Conservation (phyloP, 2,113 vertebrate genomes). For the Acrocephalus arundinaceus region DNA sequence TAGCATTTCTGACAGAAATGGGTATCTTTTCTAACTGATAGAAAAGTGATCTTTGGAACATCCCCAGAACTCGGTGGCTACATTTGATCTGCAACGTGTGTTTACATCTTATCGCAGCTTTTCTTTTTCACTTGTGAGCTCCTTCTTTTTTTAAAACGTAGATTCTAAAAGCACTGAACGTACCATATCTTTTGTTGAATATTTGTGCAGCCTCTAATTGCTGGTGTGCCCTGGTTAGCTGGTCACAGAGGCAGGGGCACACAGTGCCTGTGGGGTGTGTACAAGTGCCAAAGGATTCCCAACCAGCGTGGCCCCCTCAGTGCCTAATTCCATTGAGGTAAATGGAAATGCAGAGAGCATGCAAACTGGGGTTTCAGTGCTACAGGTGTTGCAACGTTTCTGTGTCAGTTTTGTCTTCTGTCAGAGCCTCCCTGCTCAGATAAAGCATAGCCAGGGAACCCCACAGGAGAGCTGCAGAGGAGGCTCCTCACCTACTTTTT, state of each 20-base stretch:
- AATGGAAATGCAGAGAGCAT: not conserved
- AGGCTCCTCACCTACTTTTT: not conserved
- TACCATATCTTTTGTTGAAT: not conserved
- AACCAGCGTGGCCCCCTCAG: fast-evolving
- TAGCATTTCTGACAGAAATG: conserved; percentile 59
- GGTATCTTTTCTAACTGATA: conserved; percentile 23
- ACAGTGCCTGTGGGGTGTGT: not conserved
- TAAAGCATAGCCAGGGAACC: not conserved
- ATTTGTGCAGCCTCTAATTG: not conserved
- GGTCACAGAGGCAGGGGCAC: not conserved
- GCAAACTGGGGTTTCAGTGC: not conserved
- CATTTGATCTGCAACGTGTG: not conserved
- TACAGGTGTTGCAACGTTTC: not conserved
- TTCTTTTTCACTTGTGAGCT: not conserved
- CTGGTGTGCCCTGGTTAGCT: not conserved
- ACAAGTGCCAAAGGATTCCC: not conserved
- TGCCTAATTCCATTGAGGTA: not conserved
- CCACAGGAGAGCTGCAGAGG: fast-evolving
- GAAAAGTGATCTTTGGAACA: conserved; percentile 13
- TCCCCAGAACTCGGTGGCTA: not conserved
- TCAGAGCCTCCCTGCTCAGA: not conserved
- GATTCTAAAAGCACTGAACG: not conserved
- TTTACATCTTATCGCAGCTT: not conserved
- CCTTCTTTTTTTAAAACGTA: not conserved
- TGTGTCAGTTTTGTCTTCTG: not conserved